Base-by-base conservation (phyloP, 2,113 vertebrate species). In the Anoplopoma fimbria region DNA sequence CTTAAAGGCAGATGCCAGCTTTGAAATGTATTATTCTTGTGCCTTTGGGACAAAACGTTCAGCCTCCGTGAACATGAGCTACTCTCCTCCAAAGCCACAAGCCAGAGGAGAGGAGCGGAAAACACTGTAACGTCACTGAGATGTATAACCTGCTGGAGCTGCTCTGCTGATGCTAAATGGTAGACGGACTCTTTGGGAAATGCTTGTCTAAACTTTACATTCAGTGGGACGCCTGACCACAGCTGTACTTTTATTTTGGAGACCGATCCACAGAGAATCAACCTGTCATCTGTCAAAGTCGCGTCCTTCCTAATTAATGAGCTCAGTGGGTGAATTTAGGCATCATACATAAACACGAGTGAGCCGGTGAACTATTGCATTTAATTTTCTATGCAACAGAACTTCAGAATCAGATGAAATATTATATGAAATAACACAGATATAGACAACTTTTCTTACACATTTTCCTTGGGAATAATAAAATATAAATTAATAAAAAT, bases 11-110 rank as follows among this genome's bases (percentile, higher is more conserved):
- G 82, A 86, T 86, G 73, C 82, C 83, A 83, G 69, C 86, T 88
- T 88, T 89, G 75, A 88, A 87, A 86, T 87, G 1, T 86, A 70
- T 89, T 90, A 78, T 88, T 88, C 40, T 64, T 76, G 65, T 51
- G 47, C 63, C 68, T 79, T 53, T 79, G 55, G 67, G 67, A 83
- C 38, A 69, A 33, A 80, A 9, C 13, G 3, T 57, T 77, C 51
- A 77, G 61, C 34, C 45, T 69, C 60, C 75, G 64, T 9, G 75
- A 82, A 75, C 83, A 70, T 47, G 75, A 85, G 67, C 12, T 3
- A 31, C 45, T 71, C 45, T 60, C 33, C 25, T 71, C n/a, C 60
- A 87, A 88, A 88, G 68, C 84, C 80, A 86, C 83, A 82, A 83
- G 64, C 53, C 40, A 60, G 45, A 69, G 62, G 72, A 77, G 51